Evolutionary conservation across 2,113 vertebrate genomes (phyloP), one percentile per base, ranked within the genome.

Genomic region (Mesembrinibis cayennensis): DNA sequence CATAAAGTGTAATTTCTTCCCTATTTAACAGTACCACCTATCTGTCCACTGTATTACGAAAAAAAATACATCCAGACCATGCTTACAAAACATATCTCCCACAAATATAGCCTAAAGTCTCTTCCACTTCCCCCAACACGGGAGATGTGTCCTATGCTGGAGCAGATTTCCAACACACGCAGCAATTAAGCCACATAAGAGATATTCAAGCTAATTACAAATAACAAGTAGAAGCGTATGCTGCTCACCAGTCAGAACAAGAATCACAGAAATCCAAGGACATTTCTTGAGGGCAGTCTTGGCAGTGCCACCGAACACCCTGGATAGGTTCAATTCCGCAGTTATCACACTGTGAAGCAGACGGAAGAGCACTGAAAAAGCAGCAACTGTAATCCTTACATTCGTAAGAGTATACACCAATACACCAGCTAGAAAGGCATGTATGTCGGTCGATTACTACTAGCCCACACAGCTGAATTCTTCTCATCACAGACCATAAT

Each of bases 241-340:
- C 82, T 93, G 96, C 98, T 99, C 97, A 99, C 99, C 99, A 99
- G 98, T 99, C 99, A 11, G 99, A 99, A 97, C 99, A 99, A 95
- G 98, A 99, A 92, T 99, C 99, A 96, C 99, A 99, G 98, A 99
- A 99, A 98, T 99, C 99, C 52, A 99, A 97, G 16, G 99, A 98
- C 98, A 98, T 98, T 89, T 99, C 99, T n/a, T 91, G 98, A 16
- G 99, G 99, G 96, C 99, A 99, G 50, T 99, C 99, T 93, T 99
- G 99, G 97, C 99, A 99, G 97, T 99, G 99, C 99, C 99, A 99
- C 92, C 99, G 98, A 71, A 99, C 98, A 2, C 99, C 99, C 97
- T 99, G 99, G 97, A 99, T 99, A 25, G 99, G 99, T 80, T 99
- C 99, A 66, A 98, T 97, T 47, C 99, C 99, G 82, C 99, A 99